A percentile compares a stretch with the other conserved stretches of the same genome.
These are phyloP conservation scores for Cladopsammia gracilis DNA, from an alignment of 64 coral and sea anemone species.

Conservation along the genomic window DNA sequence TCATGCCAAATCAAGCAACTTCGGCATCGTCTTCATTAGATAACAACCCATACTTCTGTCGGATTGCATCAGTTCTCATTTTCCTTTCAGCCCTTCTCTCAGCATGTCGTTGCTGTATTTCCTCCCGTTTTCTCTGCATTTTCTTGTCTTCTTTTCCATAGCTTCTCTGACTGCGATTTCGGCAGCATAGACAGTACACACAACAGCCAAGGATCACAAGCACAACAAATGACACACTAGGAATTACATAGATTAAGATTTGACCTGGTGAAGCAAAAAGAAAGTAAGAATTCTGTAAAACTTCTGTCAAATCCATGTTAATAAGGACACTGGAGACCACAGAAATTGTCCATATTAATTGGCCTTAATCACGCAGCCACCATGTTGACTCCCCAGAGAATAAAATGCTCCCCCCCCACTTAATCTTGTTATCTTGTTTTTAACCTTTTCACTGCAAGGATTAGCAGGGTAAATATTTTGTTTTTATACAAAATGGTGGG, in stretches of 20 bases:
- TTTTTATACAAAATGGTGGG: too few relatives aligned
- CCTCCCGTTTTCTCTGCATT: constrained; percentile 73
- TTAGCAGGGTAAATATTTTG: too few relatives aligned
- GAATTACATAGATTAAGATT: constrained; percentile 90
- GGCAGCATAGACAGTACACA: constrained; percentile 94
- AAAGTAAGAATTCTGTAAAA: not conserved
- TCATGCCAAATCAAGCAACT: constrained; percentile 40
- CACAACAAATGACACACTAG: constrained; percentile 79
- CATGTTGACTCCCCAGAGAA: too few relatives aligned
- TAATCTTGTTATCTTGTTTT: too few relatives aligned
- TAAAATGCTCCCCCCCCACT: too few relatives aligned
- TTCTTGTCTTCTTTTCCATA: constrained; percentile 66
- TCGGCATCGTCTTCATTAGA: constrained; percentile 90
- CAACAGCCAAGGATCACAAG: constrained; percentile 86
- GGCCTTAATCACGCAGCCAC: too few relatives aligned
- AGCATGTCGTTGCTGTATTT: constrained; percentile 62
- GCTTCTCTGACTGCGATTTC: constrained; percentile 46
- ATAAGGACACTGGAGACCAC: too few relatives aligned
- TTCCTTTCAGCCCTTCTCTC: constrained; percentile 86
- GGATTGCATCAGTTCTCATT: constrained; percentile 90
- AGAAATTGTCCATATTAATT: too few relatives aligned
- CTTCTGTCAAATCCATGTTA: too few relatives aligned
- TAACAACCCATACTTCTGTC: constrained; percentile 94
- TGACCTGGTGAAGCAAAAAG: constrained; percentile 49
- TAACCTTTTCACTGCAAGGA: too few relatives aligned